Percentiles rank a stretch among this genome's conserved stretches.
Conservation (phyloP, 2,888 invertebrate genomes). For the Lingula anatina region DNA sequence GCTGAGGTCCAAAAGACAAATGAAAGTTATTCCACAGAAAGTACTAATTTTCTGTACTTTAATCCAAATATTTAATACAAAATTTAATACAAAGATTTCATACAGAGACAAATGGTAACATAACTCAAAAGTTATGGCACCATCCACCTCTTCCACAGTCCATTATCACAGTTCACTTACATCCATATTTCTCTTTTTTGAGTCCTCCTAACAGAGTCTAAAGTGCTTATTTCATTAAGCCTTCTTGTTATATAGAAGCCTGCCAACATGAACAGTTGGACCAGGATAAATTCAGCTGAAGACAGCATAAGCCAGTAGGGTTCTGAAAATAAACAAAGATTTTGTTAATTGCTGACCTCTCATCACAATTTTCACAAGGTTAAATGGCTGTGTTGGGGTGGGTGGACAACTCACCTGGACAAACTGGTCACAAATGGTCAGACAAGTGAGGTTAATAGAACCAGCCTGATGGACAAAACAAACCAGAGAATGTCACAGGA, state of each 20-base stretch:
- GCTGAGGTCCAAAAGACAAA: no score
- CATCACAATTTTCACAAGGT: no score
- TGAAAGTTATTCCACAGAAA: no score
- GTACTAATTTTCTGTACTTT: no score
- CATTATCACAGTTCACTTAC: no score
- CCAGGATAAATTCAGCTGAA: constrained; percentile 54
- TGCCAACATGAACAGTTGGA: constrained; percentile 55
- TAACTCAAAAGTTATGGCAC: no score
- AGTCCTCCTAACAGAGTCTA: constrained; percentile 50
- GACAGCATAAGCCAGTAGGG: constrained; percentile 58
- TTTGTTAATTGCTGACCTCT: no score
- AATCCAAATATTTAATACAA: no score
- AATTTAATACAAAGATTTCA: no score
- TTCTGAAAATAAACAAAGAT: constrained; percentile 36
- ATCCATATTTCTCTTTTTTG: constrained; percentile 57
- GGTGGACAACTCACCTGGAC: neutral
- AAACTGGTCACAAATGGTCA: neutral
- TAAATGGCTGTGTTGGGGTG: neutral
- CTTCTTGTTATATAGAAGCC: constrained; percentile 55
- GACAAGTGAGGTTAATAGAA: neutral
- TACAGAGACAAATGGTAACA: no score
- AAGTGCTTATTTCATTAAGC: constrained; percentile 50
- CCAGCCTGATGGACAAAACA: neutral
- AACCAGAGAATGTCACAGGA: no score
- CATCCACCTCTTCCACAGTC: no score